Percentiles rank a stretch among this genome's conserved stretches.
Conservation (phyloP, 2,888 invertebrate species). For the Brachylomia viminalis region DNA sequence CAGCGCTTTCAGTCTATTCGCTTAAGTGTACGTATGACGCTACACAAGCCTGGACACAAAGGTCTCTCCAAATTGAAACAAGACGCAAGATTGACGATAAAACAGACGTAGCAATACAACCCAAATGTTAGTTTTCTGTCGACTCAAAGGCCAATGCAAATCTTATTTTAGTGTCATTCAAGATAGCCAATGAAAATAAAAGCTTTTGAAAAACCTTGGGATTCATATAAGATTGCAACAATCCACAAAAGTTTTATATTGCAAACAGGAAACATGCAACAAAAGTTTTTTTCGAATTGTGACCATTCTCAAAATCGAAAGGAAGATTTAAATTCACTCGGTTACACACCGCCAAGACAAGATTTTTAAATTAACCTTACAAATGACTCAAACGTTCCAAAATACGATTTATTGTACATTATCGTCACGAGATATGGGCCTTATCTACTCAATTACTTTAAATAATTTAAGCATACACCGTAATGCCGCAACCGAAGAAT, state of each 20-base stretch:
- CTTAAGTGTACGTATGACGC: conserved; percentile 63
- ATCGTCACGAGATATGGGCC: conserved; percentile 73
- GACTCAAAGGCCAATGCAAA: conserved; percentile 32
- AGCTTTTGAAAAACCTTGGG: background rate
- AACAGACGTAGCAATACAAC: conserved; percentile 67
- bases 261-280: background rate
- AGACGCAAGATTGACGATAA: conserved; percentile 58
- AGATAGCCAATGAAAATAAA: background rate
- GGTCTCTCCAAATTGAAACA: conserved; percentile 65
- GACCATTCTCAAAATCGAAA: conserved; percentile 75
- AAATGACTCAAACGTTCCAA: conserved; percentile 71
- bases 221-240: background rate
- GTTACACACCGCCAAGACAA: conserved; percentile 68
- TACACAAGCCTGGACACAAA: conserved; percentile 72
- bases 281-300: conserved; percentile 80
- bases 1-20: conserved; percentile 74
- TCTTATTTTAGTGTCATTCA: conserved; percentile 26
- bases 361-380: conserved; percentile 76
- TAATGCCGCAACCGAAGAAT: conserved; percentile 72
- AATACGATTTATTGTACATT: conserved; percentile 77
- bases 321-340: conserved; percentile 78
- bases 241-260: conserved; percentile 1
- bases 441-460: conserved; percentile 84
- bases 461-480: conserved; percentile 81
- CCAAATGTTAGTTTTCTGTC: conserved; percentile 33